These are phyloP conservation scores for Coccyzus lansbergi DNA, from an alignment of 2,797 vertebrate genomes.

Conservation along the genomic window DNA sequence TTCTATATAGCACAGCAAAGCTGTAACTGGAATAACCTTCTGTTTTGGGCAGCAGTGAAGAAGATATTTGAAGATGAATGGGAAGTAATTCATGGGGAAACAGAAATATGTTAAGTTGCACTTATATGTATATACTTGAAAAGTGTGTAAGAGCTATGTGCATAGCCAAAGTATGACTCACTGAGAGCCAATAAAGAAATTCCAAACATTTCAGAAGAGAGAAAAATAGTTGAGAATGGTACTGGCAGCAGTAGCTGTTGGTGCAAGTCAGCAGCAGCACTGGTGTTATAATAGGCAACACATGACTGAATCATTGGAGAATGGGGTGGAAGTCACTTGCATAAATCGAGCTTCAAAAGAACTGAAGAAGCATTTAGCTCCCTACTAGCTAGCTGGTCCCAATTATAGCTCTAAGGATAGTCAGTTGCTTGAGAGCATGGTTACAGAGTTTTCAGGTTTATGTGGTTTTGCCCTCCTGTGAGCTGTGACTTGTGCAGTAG, in stretches of 20 bases:
- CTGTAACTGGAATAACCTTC: background rate
- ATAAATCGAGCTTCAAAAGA: background rate
- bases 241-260: background rate
- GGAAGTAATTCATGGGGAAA: background rate
- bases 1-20: background rate
- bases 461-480: no score
- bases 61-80: background rate
- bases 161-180: background rate
- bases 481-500: no score
- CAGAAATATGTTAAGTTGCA: background rate
- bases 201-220: background rate
- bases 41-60: background rate
- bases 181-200: background rate
- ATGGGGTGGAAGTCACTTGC: background rate
- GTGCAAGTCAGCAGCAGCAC: background rate
- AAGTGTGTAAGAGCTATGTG: background rate
- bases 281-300: background rate
- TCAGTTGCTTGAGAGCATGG: background rate
- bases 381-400: background rate
- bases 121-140: background rate
- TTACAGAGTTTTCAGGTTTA: no score
- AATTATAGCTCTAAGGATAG: background rate
- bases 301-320: background rate
- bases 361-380: background rate
- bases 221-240: background rate